Base-by-base conservation (phyloP, 1,140 invertebrate species). In the Listronotus oregonensis region DNA sequence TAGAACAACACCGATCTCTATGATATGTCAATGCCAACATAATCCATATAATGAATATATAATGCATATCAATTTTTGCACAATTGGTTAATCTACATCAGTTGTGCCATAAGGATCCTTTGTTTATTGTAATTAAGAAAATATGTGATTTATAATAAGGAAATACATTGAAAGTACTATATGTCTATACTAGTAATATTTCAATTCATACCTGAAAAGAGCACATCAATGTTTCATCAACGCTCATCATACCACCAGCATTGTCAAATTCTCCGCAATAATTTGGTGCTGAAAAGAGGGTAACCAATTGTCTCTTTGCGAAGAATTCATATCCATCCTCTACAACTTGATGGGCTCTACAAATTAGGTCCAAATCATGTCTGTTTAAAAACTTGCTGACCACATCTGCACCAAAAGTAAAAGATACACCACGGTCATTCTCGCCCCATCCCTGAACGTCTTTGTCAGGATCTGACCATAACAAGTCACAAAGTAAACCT, bases 211-310 rank as follows among this genome's bases (percentile, higher is more conserved):
- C 77, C 73, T 88, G 86, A 78, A 88, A 99, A 74, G 96, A 98
- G 85, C 97, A 99, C 97, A 99, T 99, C 11, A 99, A 85, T 61
- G 96, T 97, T 77, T 99, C 97, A 81, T 99, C 97, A 12, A 99
- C 97, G 74, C 94, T 96, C 97, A 99, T 99, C 97, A 99, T 99
- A 65, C 95, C 97, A 69, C 78, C 78, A 27, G 78, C 78, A 55
- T 78, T 94, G 76, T 93, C 91, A 78, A 94, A 94, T 78, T 94
- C 91, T 17, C 92, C 93, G 78, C 92, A 94, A 79, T 95, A 95
- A 73, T 94, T 94, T 15, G 90, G 90, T 37, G 90, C 90, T 27
- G 88, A 90, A 76, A 97, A 97, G 15, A 97, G 80, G n/a, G 95
- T 97, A 3, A 97, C 94, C 68, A 96, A 82, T 77, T 94, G 91